Conservation (phyloP, 2,113 vertebrate species). For the Ptilorrhoa leucosticta region DNA sequence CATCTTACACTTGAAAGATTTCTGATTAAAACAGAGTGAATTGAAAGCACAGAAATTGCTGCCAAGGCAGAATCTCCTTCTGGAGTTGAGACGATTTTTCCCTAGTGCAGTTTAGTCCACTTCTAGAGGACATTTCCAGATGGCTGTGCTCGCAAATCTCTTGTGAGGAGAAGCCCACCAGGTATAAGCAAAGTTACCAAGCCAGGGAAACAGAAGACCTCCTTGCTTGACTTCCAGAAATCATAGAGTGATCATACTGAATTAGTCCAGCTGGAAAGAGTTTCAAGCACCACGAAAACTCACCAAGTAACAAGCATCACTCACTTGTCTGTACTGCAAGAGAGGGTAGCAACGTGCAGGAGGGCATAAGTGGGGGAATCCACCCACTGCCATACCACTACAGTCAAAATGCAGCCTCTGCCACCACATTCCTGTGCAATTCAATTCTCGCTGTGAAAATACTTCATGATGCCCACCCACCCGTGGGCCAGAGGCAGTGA, state of each 20-base stretch:
- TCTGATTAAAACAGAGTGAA: conserved; percentile 29
- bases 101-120: not conserved
- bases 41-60: not conserved
- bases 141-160: not conserved
- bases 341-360: not conserved
- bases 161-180: not conserved
- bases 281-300: not conserved
- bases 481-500: not conserved
- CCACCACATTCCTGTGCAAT: not conserved
- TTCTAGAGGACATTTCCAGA: not conserved
- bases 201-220: not conserved
- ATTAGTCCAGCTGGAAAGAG: not conserved
- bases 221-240: not conserved
- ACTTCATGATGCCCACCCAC: not conserved
- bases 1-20: conserved; percentile 39
- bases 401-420: not conserved
- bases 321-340: not conserved
- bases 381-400: not conserved
- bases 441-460: not conserved
- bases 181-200: not conserved
- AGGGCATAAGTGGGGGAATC: not conserved
- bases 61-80: not conserved
- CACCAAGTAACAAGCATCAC: not conserved
- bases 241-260: not conserved
- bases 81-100: not conserved